Conservation (phyloP, 2,888 invertebrate species). For the Phoenoteleia sp. region DNA sequence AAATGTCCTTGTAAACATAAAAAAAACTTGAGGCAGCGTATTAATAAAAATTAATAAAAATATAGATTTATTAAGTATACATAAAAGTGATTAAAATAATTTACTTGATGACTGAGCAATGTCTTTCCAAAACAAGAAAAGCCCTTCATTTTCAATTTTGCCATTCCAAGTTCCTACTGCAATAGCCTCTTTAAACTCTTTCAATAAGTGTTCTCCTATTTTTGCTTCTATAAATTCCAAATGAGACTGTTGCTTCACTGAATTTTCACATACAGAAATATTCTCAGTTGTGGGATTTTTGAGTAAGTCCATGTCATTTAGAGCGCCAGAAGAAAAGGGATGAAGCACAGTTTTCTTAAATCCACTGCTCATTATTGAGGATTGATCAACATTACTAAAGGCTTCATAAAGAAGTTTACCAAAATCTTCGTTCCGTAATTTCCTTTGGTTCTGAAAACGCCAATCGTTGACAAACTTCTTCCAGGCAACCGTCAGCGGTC, state of each 20-base stretch:
- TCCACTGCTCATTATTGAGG: constrained; percentile 23
- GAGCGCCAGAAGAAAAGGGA: constrained; percentile 30
- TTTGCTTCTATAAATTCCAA: constrained; percentile 4
- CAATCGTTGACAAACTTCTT: constrained; percentile 43
- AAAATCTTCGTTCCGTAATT: constrained; percentile 4
- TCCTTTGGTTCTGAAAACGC: constrained; percentile 76
- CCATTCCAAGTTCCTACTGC: constrained; percentile 16
- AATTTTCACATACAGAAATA: not conserved
- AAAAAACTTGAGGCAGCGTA: not conserved
- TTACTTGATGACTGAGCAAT: too few relatives aligned
- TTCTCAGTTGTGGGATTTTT: constrained; percentile 1
- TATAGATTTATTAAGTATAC: too few relatives aligned
- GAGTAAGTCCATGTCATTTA: constrained; percentile 1
- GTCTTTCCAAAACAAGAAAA: constrained; percentile 27
- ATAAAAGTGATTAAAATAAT: too few relatives aligned
- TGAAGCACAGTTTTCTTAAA: constrained; percentile 33
- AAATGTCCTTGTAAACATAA: not conserved
- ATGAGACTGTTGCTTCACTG: not conserved
- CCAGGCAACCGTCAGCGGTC: constrained; percentile 46
- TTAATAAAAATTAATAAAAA: not conserved
- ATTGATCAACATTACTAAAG: not conserved
- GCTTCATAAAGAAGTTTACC: not conserved
- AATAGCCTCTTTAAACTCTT: constrained; percentile 9
- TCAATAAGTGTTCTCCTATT: constrained; percentile 5
- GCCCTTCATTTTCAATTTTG: constrained; percentile 3